Evolutionary conservation across 2,113 vertebrate genomes (phyloP).

Genomic region (Notarius quadriscutis): DNA sequence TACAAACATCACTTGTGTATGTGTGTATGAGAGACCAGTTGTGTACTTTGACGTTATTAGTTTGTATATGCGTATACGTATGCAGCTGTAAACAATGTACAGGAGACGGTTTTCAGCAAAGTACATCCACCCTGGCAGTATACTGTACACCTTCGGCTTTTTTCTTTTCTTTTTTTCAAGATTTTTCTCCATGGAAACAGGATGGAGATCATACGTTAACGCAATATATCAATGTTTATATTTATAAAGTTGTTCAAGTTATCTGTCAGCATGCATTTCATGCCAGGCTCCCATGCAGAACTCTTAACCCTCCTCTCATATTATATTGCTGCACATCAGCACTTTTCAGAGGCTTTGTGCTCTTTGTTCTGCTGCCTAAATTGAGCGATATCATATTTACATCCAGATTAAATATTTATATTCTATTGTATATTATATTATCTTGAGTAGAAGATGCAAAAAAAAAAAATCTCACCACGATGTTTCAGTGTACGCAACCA

Average conservation of each 20-base stretch:
- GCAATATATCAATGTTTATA: background rate
- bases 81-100: background rate
- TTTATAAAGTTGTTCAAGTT: background rate
- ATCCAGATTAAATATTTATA: background rate
- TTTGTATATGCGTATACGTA: slow-evolving; percentile 15
- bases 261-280: background rate
- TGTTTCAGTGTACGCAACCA: background rate
- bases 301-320: background rate
- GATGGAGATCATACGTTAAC: background rate
- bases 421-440: background rate
- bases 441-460: background rate
- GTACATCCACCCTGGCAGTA: background rate
- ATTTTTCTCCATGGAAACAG: background rate
- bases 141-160: background rate
- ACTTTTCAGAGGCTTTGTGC: background rate
- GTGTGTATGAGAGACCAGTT: slow-evolving; percentile 18
- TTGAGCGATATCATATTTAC: too few relatives aligned
- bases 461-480: background rate
- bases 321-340: background rate
- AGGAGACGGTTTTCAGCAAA: background rate
- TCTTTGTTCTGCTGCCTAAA: background rate
- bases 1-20: slow-evolving; percentile 2
- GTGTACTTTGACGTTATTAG: slow-evolving; percentile 4
- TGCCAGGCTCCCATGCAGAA: background rate
- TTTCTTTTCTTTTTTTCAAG: background rate